These are phyloP conservation scores for Meloidogyne floridensis DNA, from an alignment of 1,140 invertebrate species.

Conservation along the genomic window DNA sequence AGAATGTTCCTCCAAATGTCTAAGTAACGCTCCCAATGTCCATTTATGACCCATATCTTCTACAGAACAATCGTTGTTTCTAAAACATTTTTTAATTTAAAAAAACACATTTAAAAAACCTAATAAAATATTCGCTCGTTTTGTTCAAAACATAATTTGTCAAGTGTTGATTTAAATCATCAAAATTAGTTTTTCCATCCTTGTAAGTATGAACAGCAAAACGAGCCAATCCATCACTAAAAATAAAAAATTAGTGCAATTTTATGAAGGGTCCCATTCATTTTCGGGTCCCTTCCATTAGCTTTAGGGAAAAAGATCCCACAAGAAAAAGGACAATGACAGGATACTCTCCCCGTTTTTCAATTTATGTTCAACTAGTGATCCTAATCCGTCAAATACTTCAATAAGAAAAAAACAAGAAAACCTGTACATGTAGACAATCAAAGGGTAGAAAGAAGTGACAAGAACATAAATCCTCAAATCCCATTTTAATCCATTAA, in stretches of 20 bases:
- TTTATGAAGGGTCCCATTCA: not conserved
- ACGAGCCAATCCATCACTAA: constrained; percentile 83
- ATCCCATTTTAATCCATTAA: constrained; percentile 94
- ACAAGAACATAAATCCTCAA: constrained; percentile 89
- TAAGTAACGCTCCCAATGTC: constrained; percentile 69
- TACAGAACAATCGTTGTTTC: constrained; percentile 25
- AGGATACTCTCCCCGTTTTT: no score
- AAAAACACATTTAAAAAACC: constrained; percentile 24
- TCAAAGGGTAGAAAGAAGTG: constrained; percentile 88
- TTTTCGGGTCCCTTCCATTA: no score
- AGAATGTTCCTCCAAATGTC: constrained; percentile 67
- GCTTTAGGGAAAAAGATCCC: no score
- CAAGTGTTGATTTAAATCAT: constrained; percentile 72
- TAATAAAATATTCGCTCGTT: constrained; percentile 48
- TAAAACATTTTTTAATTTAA: not conserved
- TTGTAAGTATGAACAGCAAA: constrained; percentile 79
- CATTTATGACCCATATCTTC: constrained; percentile 67
- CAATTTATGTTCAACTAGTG: no score
- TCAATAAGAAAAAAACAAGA: constrained; percentile 65
- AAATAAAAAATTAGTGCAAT: constrained; percentile 61
- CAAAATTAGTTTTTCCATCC: constrained; percentile 24
- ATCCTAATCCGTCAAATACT: not conserved
- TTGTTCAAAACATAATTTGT: constrained; percentile 98
- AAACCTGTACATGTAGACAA: constrained; percentile 76
- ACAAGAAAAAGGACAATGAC: no score